A percentile compares a stretch with the other conserved stretches of the same genome.
Evolutionary conservation across 1,140 invertebrate species (phyloP).

Genomic region (Belonocnema kinseyi): DNA sequence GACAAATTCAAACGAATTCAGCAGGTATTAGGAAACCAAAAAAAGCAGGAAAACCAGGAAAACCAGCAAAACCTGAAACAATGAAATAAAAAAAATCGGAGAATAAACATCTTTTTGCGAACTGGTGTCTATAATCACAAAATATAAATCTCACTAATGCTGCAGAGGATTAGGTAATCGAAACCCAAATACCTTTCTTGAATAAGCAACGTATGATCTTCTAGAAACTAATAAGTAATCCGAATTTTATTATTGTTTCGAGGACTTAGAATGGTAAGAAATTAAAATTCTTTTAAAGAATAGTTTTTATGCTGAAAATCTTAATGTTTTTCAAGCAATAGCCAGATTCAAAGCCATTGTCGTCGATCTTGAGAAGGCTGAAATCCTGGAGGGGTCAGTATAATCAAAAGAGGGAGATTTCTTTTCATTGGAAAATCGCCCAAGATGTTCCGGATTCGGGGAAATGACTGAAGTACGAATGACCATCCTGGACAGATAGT

Average conservation of each 20-base stretch:
- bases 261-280: too few relatives aligned
- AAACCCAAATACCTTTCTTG: background rate
- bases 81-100: background rate
- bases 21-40: slow-evolving; percentile 13
- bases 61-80: background rate
- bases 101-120: background rate
- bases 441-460: slow-evolving; percentile 76
- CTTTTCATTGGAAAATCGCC: background rate
- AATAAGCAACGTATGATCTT: background rate
- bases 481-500: slow-evolving; percentile 67
- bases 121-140: slow-evolving; percentile 11
- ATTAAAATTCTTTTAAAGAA: too few relatives aligned
- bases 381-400: slow-evolving; percentile 57
- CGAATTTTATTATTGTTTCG: too few relatives aligned
- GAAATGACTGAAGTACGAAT: slow-evolving; percentile 77
- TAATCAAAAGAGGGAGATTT: slow-evolving; percentile 52
- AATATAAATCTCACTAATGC: slow-evolving; percentile 10
- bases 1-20: background rate
- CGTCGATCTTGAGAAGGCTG: slow-evolving; percentile 64
- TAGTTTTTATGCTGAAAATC: too few relatives aligned
- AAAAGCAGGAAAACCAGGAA: background rate
- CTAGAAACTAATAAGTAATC: too few relatives aligned
- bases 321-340: slow-evolving; percentile 52
- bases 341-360: slow-evolving; percentile 65
- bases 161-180: background rate